A percentile compares a stretch with the other conserved stretches of the same genome.
Conservation (phyloP, 2,113 vertebrate genomes). For the Melanostigma gelatinosum region DNA sequence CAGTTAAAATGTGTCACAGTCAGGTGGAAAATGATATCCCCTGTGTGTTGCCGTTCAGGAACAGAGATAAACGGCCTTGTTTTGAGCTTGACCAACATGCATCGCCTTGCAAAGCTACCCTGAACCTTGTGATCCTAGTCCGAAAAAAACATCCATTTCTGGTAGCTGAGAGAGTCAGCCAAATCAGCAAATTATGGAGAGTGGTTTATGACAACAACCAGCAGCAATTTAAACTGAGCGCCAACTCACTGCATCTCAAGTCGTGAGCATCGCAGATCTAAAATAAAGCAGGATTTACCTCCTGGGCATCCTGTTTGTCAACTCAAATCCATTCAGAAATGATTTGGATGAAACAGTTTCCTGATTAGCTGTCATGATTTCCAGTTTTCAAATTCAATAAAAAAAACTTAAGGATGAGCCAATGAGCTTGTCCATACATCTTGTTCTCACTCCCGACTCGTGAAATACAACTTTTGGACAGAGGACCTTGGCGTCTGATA, state of each 20-base stretch:
- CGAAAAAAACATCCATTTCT: not conserved
- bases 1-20: slow-evolving; percentile 40
- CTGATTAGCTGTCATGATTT: not conserved
- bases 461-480: not conserved
- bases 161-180: not conserved
- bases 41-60: not conserved
- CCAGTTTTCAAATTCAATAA: not conserved
- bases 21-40: slow-evolving; percentile 39
- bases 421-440: not conserved
- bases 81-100: slow-evolving; percentile 46
- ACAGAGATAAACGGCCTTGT: slow-evolving; percentile 27
- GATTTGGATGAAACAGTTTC: not conserved
- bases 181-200: slow-evolving; percentile 22
- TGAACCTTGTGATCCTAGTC: not conserved
- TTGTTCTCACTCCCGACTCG: not conserved
- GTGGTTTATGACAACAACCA: slow-evolving; percentile 16
- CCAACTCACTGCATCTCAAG: not conserved
- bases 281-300: not conserved
- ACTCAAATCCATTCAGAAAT: not conserved
- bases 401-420: not conserved
- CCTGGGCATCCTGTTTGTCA: not conserved
- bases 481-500: not conserved
- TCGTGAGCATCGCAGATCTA: not conserved
- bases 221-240: not conserved
- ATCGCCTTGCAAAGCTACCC: not conserved